Conservation (phyloP, 2,888 invertebrate species). For the Merodon equestris region DNA sequence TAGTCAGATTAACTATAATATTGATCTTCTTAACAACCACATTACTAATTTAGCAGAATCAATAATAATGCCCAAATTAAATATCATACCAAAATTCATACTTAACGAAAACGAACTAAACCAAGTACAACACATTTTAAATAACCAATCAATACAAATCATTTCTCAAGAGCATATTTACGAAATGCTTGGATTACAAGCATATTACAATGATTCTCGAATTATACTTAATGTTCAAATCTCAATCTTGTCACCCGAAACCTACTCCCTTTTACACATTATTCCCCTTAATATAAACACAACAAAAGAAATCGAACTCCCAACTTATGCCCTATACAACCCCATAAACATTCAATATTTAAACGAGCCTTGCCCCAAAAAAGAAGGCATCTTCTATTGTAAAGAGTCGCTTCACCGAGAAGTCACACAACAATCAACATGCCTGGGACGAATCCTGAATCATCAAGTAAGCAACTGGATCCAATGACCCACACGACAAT, state of each 20-base stretch:
- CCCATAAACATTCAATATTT: not conserved
- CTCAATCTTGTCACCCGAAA: not conserved
- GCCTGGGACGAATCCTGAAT: too few relatives aligned
- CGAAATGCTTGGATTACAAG: too few relatives aligned
- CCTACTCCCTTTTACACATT: slow-evolving; percentile 2
- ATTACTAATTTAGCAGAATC: slow-evolving; percentile 15
- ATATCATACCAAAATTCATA: too few relatives aligned
- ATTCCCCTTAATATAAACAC: not conserved
- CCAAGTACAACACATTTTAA: not conserved
- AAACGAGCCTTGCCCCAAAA: not conserved
- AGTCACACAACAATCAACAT: too few relatives aligned
- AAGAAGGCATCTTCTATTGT: too few relatives aligned
- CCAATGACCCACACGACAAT: too few relatives aligned
- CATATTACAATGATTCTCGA: too few relatives aligned
- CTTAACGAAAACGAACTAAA: too few relatives aligned
- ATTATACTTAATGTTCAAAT: slow-evolving; percentile 1
- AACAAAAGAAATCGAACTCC: slow-evolving; percentile 3
- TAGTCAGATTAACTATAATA: slow-evolving; percentile 19
- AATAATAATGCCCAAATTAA: too few relatives aligned
- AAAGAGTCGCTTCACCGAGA: too few relatives aligned
- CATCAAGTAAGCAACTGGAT: too few relatives aligned
- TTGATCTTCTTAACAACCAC: slow-evolving; percentile 14
- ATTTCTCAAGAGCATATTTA: too few relatives aligned
- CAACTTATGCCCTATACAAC: not conserved
- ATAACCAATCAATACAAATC: not conserved